Evolutionary conservation across 92 coral and sea anemone species (phyloP).

Genomic region (Zoanthus sociatus): DNA sequence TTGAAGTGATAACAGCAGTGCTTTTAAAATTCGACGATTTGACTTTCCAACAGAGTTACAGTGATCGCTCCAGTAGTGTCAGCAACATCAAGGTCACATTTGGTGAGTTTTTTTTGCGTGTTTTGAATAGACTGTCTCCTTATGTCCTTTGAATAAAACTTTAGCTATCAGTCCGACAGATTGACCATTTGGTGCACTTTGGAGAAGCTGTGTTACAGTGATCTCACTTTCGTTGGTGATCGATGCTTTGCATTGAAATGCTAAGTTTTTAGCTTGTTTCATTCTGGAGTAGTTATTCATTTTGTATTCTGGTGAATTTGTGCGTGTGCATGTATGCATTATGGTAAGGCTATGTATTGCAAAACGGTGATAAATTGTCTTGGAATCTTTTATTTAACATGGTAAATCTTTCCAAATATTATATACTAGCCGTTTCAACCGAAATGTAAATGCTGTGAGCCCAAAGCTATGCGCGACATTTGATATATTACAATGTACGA

Average conservation of each 20-base stretch:
- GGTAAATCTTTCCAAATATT: slow-evolving; percentile 14
- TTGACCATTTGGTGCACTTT: slow-evolving; percentile 53
- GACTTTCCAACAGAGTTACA: slow-evolving; percentile 32
- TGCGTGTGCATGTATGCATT: slow-evolving; percentile 32
- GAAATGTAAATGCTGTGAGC: no score
- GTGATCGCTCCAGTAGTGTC: slow-evolving; percentile 53
- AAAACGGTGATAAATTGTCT: slow-evolving; percentile 26
- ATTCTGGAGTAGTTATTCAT: slow-evolving; percentile 40
- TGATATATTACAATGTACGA: no score
- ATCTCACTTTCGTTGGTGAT: slow-evolving; percentile 25
- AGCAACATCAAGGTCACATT: slow-evolving; percentile 34
- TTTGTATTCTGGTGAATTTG: slow-evolving; percentile 51
- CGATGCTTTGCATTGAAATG: slow-evolving; percentile 56
- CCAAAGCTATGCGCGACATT: no score
- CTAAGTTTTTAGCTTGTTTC: slow-evolving; percentile 50
- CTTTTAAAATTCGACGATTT: slow-evolving; percentile 30
- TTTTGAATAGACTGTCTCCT: slow-evolving; percentile 43
- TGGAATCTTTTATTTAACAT: slow-evolving; percentile 13
- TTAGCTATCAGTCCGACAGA: slow-evolving; percentile 48
- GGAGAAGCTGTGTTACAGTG: slow-evolving; percentile 48
- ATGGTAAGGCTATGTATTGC: slow-evolving; percentile 41
- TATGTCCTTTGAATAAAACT: slow-evolving; percentile 54
- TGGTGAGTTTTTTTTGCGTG: neutral
- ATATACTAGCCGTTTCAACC: no score
- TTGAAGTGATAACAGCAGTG: slow-evolving; percentile 42